phyloP scores from a whole-genome alignment of 2,113 vertebrate species.

The Marcusenius ussheri region DNA sequence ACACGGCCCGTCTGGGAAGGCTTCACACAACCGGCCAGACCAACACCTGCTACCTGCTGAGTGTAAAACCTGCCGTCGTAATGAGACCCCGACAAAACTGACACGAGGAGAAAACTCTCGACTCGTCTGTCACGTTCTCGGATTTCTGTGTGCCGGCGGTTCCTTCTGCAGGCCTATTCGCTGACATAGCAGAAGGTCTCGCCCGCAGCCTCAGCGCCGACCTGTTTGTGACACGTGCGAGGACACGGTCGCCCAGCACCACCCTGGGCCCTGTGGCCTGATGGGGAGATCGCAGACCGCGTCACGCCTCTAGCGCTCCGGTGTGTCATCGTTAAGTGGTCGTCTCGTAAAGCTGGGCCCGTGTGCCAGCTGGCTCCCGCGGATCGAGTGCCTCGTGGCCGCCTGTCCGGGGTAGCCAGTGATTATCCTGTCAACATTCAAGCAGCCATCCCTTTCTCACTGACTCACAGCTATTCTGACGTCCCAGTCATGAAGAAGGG shows the following conservation, averaged over 20 bases:
- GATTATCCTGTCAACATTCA: slow-evolving; percentile 2
- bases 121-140: background rate
- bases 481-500: background rate
- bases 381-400: slow-evolving; percentile 29
- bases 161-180: background rate
- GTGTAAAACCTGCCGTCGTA: background rate
- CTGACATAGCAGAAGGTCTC: slow-evolving; percentile 1
- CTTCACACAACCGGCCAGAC: background rate
- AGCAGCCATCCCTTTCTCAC: slow-evolving; percentile 7
- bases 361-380: slow-evolving; percentile 27
- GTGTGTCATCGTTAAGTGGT: slow-evolving; percentile 13
- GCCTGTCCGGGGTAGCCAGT: slow-evolving; percentile 16
- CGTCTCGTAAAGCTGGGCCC: background rate
- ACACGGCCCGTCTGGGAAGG: background rate
- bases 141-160: background rate
- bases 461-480: background rate
- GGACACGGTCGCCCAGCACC: slow-evolving; percentile 30
- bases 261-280: slow-evolving; percentile 50
- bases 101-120: background rate
- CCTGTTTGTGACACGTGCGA: slow-evolving; percentile 11
- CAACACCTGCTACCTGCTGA: background rate
- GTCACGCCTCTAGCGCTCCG: background rate
- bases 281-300: slow-evolving; percentile 14
- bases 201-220: slow-evolving; percentile 11
- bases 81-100: background rate